Percentiles rank a stretch among this genome's conserved stretches.
phyloP scores from a whole-genome alignment of 2,113 vertebrate genomes.

The Cichladusa arquata region DNA sequence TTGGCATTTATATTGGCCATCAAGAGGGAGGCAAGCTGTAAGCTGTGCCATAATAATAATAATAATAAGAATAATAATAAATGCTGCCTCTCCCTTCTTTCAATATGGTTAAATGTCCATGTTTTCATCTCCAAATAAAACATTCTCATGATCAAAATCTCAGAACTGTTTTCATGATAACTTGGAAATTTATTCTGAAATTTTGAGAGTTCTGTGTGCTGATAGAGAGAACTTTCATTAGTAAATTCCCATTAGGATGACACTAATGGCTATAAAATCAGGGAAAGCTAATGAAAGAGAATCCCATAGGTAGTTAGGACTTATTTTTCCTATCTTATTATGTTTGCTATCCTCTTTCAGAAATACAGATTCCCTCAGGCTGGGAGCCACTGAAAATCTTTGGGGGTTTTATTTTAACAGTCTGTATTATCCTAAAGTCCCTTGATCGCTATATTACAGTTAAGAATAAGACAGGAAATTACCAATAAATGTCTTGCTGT shows the following conservation, averaged over 20 bases:
- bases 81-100: constrained; percentile 16
- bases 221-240: not conserved
- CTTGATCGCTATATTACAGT: not conserved
- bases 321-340: constrained; percentile 33
- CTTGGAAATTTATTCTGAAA: constrained; percentile 45
- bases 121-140: constrained; percentile 35
- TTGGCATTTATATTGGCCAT: constrained; percentile 73
- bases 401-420: not conserved
- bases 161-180: constrained; percentile 16
- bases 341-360: not conserved
- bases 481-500: constrained; percentile 5
- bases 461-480: constrained; percentile 9
- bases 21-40: constrained; percentile 53
- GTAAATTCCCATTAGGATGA: constrained; percentile 41
- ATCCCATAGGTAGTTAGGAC: constrained; percentile 36
- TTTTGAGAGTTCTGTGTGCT: not conserved
- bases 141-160: not conserved
- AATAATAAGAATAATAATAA: constrained; percentile 71
- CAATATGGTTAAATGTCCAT: constrained; percentile 1
- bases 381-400: constrained; percentile 1
- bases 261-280: constrained; percentile 45
- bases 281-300: constrained; percentile 33
- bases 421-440: not conserved
- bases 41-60: constrained; percentile 55
- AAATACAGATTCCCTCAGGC: not conserved